Percentiles rank a stretch among this genome's conserved stretches.
Evolutionary conservation across 2,113 vertebrate genomes (phyloP).

Genomic region (Trogon melanurus): DNA sequence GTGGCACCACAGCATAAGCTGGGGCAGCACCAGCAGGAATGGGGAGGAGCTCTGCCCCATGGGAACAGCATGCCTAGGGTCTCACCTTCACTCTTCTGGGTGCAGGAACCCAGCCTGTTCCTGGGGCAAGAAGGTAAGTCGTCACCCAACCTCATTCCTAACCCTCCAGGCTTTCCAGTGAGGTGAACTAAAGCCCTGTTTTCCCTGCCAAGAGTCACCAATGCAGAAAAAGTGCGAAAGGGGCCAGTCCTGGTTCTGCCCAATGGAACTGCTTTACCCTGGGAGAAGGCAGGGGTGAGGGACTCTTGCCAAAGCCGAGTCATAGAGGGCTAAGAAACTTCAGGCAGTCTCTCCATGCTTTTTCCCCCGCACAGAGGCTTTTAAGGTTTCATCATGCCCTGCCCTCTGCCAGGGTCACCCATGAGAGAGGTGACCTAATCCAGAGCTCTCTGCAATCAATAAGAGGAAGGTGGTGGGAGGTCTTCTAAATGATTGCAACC

Average conservation of each 20-base stretch:
- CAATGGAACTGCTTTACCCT: background rate
- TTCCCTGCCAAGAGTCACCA: background rate
- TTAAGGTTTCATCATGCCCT: background rate
- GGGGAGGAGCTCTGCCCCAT: background rate
- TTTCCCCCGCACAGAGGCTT: background rate
- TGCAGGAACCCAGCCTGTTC: background rate
- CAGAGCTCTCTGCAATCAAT: background rate
- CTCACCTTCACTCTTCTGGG: background rate
- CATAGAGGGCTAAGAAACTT: background rate
- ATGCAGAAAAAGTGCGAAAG: background rate
- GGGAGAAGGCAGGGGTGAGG: background rate
- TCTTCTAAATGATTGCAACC: background rate
- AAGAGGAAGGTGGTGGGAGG: background rate
- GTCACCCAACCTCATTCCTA: background rate
- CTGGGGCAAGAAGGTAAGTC: background rate
- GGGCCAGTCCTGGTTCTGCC: background rate
- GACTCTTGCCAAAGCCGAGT: background rate
- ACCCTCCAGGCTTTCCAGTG: background rate
- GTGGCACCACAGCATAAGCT: background rate
- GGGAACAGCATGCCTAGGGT: background rate
- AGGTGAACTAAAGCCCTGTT: background rate
- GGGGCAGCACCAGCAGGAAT: background rate
- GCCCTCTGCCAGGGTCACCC: background rate
- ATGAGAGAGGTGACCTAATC: background rate
- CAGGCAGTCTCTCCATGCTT: background rate